phyloP scores from a whole-genome alignment of 2,797 vertebrate species.

The Phrynocephalus guinanensis region DNA sequence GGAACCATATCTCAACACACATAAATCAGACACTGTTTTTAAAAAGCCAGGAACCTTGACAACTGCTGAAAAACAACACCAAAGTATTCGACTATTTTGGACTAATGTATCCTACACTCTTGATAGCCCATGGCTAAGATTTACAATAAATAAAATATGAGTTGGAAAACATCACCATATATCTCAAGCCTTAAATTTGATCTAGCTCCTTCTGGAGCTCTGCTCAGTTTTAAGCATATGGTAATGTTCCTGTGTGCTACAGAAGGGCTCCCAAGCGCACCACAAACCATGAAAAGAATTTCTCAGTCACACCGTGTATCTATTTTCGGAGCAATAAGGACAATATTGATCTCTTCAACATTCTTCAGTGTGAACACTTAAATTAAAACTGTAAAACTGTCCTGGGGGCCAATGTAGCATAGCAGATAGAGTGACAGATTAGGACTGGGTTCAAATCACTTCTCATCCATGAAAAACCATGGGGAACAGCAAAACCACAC shows the following conservation, averaged over 20 bases:
- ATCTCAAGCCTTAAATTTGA: constrained; percentile 8
- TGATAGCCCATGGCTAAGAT: not conserved
- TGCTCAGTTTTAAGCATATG: constrained; percentile 6
- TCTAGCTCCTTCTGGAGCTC: not conserved
- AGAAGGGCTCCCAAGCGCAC: constrained; percentile 12
- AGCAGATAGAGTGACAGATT: no score
- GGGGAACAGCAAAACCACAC: no score
- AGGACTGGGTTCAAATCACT: no score
- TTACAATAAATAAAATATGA: not conserved
- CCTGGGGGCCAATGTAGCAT: no score
- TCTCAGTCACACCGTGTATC: constrained; percentile 14
- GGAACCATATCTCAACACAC: not conserved
- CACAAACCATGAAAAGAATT: constrained; percentile 3
- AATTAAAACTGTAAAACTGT: not conserved
- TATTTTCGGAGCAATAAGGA: constrained; percentile 10
- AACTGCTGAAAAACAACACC: not conserved
- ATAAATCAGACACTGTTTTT: not conserved
- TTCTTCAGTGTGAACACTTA: not conserved
- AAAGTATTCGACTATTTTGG: not conserved
- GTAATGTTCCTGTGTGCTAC: not conserved
- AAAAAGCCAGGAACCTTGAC: not conserved
- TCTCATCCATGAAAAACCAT: no score
- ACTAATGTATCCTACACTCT: not conserved
- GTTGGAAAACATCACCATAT: not conserved
- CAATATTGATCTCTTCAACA: constrained; percentile 9